phyloP scores from a whole-genome alignment of 2,797 vertebrate species.

The Protosalanx chinensis region DNA sequence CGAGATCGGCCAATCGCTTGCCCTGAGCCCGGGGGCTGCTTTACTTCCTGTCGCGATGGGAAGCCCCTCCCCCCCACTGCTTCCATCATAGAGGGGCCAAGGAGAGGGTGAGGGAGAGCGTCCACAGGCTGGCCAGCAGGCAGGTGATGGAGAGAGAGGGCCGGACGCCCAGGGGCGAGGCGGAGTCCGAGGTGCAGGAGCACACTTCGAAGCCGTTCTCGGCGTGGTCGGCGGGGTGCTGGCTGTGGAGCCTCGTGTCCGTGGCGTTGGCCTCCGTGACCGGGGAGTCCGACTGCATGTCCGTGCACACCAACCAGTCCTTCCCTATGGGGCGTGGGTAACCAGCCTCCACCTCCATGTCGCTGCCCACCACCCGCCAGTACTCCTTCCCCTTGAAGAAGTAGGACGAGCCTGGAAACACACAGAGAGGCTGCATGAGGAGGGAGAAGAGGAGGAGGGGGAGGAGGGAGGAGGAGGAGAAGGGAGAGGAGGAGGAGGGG shows the following conservation, averaged over 20 bases:
- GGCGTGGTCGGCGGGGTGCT: conserved; percentile 75
- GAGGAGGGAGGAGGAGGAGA: neutral
- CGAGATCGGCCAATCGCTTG: neutral
- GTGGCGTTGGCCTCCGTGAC: conserved; percentile 65
- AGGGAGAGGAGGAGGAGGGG: no score
- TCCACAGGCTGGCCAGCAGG: conserved; percentile 65
- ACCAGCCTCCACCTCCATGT: conserved; percentile 80
- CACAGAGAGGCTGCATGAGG: neutral
- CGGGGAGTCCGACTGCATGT: conserved; percentile 78
- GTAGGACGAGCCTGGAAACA: conserved; percentile 82
- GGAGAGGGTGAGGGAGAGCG: conserved; percentile 43
- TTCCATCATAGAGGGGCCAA: conserved; percentile 44
- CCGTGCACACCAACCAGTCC: conserved; percentile 90
- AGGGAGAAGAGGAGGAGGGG: neutral
- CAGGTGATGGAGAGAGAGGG: conserved; percentile 50
- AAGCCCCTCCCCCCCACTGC: neutral
- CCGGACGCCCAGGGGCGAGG: conserved; percentile 39
- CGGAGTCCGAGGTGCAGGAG: conserved; percentile 83
- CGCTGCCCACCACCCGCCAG: conserved; percentile 85
- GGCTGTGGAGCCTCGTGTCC: conserved; percentile 69
- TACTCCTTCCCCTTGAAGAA: conserved; percentile 95
- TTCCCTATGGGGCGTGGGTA: conserved; percentile 83
- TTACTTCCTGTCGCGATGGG: neutral
- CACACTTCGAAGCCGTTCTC: conserved; percentile 88
- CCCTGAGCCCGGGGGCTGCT: conserved; percentile 31